phyloP scores from a whole-genome alignment of 2,113 vertebrate species.

The Peromyscus polionotus region DNA sequence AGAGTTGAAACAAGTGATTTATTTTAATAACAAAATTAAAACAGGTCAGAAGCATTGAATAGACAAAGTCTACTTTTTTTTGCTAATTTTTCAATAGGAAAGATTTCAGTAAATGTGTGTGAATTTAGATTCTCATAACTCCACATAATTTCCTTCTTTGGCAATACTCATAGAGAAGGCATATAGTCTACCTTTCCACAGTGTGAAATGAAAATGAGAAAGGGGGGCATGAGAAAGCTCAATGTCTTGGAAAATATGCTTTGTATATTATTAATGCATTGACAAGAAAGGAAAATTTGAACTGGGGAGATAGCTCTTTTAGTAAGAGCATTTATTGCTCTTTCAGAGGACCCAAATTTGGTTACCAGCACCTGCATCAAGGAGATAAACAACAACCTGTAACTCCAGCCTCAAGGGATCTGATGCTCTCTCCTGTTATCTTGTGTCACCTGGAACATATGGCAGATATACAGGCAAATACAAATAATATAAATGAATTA shows the following conservation, averaged over 20 bases:
- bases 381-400: background rate
- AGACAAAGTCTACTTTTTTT: background rate
- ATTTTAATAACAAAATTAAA: slow-evolving; percentile 33
- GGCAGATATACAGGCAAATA: background rate
- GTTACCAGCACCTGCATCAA: background rate
- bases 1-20: background rate
- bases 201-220: background rate
- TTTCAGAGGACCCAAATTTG: background rate
- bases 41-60: background rate
- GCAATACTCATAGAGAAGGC: background rate
- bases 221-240: background rate
- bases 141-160: background rate
- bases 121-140: background rate
- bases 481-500: background rate
- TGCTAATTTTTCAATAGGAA: background rate
- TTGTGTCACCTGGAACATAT: background rate
- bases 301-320: background rate
- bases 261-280: background rate
- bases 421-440: background rate
- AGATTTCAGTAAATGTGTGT: background rate
- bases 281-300: background rate
- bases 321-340: background rate
- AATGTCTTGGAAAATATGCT: background rate
- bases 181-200: background rate
- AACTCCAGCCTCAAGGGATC: background rate